Conservation (phyloP, 2,888 invertebrate species). For the Drosophila barbarae region DNA sequence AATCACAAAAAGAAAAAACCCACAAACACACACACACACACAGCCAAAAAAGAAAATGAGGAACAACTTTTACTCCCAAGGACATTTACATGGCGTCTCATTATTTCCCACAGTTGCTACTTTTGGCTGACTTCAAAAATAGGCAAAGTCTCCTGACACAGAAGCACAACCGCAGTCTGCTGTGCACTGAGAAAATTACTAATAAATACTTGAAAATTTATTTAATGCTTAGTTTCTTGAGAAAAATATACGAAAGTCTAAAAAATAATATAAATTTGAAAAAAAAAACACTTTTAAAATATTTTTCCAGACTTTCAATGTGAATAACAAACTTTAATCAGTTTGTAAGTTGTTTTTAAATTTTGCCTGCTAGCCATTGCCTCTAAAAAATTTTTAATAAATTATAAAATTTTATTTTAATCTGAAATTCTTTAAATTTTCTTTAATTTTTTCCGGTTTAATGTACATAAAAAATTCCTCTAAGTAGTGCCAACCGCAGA, state of each 20-base stretch:
- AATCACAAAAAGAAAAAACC: constrained; percentile 15
- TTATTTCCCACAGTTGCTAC: constrained; percentile 66
- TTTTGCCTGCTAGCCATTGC: not conserved
- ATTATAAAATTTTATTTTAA: not conserved
- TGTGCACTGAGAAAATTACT: constrained; percentile 13
- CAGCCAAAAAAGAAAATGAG: constrained; percentile 34
- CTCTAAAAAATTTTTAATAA: not conserved
- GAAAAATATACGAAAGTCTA: not conserved
- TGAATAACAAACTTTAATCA: not conserved
- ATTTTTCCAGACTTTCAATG: accelerated
- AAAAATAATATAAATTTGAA: not conserved
- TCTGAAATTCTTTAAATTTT: not conserved
- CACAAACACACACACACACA: constrained; percentile 1
- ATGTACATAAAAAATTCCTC: constrained; percentile 1
- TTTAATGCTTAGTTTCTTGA: not conserved
- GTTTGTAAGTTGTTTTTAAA: not conserved
- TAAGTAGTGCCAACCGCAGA: constrained; percentile 29
- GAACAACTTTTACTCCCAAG: constrained; percentile 65
- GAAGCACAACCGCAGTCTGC: constrained; percentile 6
- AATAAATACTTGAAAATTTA: not conserved
- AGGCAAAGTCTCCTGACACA: constrained; percentile 30
- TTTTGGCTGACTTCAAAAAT: constrained; percentile 47
- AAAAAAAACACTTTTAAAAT: not conserved
- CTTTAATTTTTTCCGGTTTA: not conserved
- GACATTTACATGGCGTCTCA: constrained; percentile 61